Percentiles rank a stretch among this genome's conserved stretches.
phyloP scores from a whole-genome alignment of 1,140 invertebrate species.

The Drosophila nebulosa region DNA sequence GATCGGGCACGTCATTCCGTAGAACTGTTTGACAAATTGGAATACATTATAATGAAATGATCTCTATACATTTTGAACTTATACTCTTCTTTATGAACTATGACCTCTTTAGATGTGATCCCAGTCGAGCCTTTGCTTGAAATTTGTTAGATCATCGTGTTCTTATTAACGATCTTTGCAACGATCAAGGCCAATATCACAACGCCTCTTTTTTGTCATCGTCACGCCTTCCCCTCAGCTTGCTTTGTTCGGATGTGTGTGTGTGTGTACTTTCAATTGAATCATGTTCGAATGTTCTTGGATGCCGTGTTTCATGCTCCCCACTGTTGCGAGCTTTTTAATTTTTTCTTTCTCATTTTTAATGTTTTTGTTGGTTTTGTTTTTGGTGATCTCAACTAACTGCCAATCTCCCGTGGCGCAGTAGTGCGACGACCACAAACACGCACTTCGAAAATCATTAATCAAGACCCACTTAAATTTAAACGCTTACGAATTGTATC shows the following conservation, averaged over 20 bases:
- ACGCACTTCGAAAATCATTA: constrained; percentile 63
- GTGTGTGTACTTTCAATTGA: constrained; percentile 33
- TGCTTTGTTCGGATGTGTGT: too few relatives aligned
- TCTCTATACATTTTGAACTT: too few relatives aligned
- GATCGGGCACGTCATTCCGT: not conserved
- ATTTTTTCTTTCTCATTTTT: not conserved
- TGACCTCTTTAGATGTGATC: not conserved
- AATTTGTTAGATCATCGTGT: constrained; percentile 36
- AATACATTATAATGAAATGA: not conserved
- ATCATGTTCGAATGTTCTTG: constrained; percentile 1
- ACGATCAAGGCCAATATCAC: constrained; percentile 24
- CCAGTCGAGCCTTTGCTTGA: not conserved
- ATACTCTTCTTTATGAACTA: not conserved
- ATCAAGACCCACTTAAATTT: constrained; percentile 74
- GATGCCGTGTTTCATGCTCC: constrained; percentile 7
- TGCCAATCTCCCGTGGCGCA: constrained; percentile 60
- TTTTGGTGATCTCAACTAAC: constrained; percentile 4
- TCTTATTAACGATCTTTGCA: not conserved
- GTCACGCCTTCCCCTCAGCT: constrained; percentile 33
- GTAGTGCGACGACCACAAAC: constrained; percentile 45
- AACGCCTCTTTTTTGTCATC: constrained; percentile 35
- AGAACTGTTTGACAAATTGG: not conserved
- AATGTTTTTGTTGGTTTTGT: constrained; percentile 6
- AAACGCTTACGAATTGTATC: constrained; percentile 75
- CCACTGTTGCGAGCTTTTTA: constrained; percentile 19